These are phyloP conservation scores for Astur gentilis DNA, from an alignment of 2,113 vertebrate species.

Conservation along the genomic window DNA sequence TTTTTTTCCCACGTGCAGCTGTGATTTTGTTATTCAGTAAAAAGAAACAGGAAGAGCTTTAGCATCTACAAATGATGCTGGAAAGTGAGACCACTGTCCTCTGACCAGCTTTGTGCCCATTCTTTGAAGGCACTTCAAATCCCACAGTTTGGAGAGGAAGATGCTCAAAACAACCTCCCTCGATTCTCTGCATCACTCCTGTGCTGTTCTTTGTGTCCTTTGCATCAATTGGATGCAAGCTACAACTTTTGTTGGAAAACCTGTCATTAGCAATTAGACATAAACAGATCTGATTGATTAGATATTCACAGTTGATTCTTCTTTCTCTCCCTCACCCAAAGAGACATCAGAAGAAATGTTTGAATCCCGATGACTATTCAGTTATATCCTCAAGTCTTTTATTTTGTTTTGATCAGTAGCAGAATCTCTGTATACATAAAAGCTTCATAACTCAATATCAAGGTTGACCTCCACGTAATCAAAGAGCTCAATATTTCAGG, in stretches of 20 bases:
- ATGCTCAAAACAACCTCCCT: not conserved
- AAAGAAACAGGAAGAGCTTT: not conserved
- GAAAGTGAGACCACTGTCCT: not conserved
- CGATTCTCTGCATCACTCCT: not conserved
- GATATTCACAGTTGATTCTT: not conserved
- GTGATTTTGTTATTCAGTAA: not conserved
- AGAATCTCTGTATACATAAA: not conserved
- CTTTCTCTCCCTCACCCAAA: not conserved
- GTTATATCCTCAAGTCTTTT: not conserved
- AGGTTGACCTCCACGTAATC: not conserved
- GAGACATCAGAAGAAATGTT: not conserved
- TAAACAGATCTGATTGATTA: not conserved
- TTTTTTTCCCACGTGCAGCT: not conserved
- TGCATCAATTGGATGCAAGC: not conserved
- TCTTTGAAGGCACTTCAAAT: not conserved
- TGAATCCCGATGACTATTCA: not conserved
- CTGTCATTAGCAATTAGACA: not conserved
- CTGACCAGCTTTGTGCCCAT: not conserved
- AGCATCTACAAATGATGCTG: not conserved
- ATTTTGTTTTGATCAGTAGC: not conserved
- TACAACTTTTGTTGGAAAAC: not conserved
- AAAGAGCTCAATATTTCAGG: not conserved
- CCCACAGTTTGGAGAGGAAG: accelerated
- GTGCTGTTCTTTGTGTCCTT: not conserved
- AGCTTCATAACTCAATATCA: not conserved